These are phyloP conservation scores for Karalla daura DNA, from an alignment of 2,797 vertebrate genomes.

Conservation along the genomic window DNA sequence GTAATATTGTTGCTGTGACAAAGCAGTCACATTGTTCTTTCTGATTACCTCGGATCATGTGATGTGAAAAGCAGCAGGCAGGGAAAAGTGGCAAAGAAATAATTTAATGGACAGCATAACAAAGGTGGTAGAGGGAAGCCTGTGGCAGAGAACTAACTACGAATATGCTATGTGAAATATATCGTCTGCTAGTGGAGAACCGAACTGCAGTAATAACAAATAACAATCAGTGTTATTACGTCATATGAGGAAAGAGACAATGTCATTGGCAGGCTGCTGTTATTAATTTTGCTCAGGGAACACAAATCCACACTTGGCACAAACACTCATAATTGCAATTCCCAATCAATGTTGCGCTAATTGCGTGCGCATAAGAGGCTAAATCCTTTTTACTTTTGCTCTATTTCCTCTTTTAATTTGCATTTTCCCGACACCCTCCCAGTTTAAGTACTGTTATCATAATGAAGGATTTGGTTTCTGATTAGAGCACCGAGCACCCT, in stretches of 20 bases:
- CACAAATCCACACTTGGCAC: slow-evolving; percentile 52
- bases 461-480: slow-evolving; percentile 72
- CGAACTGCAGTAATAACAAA: too few relatives aligned
- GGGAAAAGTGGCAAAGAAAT: slow-evolving; percentile 49
- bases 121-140: slow-evolving; percentile 27
- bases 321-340: slow-evolving; percentile 62
- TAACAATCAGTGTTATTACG: slow-evolving; percentile 35
- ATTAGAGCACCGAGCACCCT: slow-evolving; percentile 52
- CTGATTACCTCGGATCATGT: slow-evolving; percentile 69
- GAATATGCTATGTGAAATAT: slow-evolving; percentile 12
- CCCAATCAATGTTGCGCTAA: slow-evolving; percentile 67
- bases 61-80: slow-evolving; percentile 60
- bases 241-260: slow-evolving; percentile 47
- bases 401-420: slow-evolving; percentile 80
- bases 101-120: slow-evolving; percentile 59
- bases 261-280: slow-evolving; percentile 40
- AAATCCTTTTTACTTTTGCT: slow-evolving; percentile 79
- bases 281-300: slow-evolving; percentile 60
- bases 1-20: slow-evolving; percentile 73
- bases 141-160: slow-evolving; percentile 20
- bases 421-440: slow-evolving; percentile 71
- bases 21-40: slow-evolving; percentile 70
- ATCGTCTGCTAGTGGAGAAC: too few relatives aligned
- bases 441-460: slow-evolving; percentile 67
- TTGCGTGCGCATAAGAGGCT: slow-evolving; percentile 61